These are phyloP conservation scores for Leptinotarsa texana DNA, from an alignment of 1,140 invertebrate species.

Conservation along the genomic window DNA sequence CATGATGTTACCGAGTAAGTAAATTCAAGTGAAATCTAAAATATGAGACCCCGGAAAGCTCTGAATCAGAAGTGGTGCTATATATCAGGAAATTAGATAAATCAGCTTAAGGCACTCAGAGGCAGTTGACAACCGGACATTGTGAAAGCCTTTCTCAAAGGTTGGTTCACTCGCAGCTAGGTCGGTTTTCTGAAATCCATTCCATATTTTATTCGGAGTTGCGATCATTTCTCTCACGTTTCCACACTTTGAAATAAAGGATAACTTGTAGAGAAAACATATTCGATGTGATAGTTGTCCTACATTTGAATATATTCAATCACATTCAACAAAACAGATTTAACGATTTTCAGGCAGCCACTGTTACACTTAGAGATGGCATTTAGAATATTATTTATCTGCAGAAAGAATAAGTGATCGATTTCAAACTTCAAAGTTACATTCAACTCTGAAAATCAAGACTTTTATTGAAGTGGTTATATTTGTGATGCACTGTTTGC, in stretches of 20 bases:
- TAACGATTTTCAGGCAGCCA: too few species aligned
- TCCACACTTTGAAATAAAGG: background rate
- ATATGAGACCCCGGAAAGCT: background rate
- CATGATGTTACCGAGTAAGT: background rate
- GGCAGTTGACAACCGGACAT: constrained; percentile 22
- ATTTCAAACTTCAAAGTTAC: too few species aligned
- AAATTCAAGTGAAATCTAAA: background rate
- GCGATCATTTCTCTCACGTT: background rate
- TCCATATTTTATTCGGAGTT: background rate
- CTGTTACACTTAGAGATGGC: too few species aligned
- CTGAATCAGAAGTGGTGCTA: background rate
- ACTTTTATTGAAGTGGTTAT: too few species aligned
- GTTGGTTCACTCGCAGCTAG: constrained; percentile 2
- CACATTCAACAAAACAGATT: too few species aligned
- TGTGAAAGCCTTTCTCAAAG: constrained; percentile 19
- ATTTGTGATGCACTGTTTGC: too few species aligned
- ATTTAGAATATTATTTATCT: too few species aligned
- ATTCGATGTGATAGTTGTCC: background rate
- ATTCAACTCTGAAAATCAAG: too few species aligned
- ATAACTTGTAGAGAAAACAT: background rate
- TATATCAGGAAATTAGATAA: constrained; percentile 26
- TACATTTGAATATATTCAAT: background rate
- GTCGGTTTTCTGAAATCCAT: constrained; percentile 2
- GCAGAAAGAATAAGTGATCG: too few species aligned
- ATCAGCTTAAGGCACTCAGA: constrained; percentile 21